These are phyloP conservation scores for Enoplosus armatus DNA, from an alignment of 2,797 vertebrate genomes.

Conservation along the genomic window DNA sequence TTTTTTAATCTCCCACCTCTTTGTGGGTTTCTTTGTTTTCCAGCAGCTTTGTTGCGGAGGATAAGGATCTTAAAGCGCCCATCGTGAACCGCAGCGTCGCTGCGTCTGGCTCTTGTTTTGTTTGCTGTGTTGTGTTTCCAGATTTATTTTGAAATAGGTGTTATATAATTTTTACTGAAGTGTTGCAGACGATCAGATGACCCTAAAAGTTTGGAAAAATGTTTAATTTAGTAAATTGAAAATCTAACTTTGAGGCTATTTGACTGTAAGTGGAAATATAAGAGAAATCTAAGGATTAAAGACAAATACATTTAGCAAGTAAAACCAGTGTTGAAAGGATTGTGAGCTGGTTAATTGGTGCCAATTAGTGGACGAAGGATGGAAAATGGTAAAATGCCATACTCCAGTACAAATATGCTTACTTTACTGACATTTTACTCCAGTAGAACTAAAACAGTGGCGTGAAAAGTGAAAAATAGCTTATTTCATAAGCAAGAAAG, in stretches of 20 bases:
- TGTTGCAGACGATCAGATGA: no score
- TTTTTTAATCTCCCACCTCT: no score
- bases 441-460: neutral
- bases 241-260: neutral
- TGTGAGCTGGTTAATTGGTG: neutral
- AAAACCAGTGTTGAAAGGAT: neutral
- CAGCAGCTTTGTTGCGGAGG: neutral
- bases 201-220: neutral
- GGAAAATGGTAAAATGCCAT: no score
- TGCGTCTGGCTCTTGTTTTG: no score
- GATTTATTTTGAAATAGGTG: no score
- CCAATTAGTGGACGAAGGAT: neutral
- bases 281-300: neutral
- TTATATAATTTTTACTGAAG: no score
- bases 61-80: no score
- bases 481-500: no score
- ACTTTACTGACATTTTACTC: neutral
- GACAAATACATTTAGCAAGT: neutral
- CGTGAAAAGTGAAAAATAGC: neutral
- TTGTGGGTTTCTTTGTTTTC: neutral
- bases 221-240: neutral
- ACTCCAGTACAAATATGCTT: neutral
- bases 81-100: no score
- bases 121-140: neutral
- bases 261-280: neutral